Percentiles rank a stretch among this genome's conserved stretches.
Conservation (phyloP, 1,140 invertebrate species). For the Cotesia glomerata region DNA sequence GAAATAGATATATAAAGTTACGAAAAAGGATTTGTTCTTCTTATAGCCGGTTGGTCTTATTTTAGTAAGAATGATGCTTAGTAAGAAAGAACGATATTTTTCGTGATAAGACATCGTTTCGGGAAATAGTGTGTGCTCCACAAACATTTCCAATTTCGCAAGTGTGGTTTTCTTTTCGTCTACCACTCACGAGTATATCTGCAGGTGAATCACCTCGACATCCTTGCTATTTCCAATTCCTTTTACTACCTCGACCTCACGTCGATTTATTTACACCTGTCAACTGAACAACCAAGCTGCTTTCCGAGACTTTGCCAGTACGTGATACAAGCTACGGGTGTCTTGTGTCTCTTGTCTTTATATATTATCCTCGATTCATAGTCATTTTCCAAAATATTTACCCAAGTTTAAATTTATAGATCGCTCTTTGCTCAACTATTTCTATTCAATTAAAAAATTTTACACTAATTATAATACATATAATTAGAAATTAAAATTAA, state of each 20-base stretch:
- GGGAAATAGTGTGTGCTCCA: background rate
- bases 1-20: too few species aligned
- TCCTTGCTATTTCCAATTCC: constrained; percentile 15
- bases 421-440: too few species aligned
- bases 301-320: background rate
- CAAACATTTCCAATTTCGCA: constrained; percentile 34
- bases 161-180: constrained; percentile 28
- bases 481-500: too few species aligned
- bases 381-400: too few species aligned
- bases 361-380: too few species aligned
- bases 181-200: background rate
- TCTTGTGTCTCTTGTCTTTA: too few species aligned
- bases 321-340: background rate
- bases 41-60: background rate
- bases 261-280: constrained; percentile 1
- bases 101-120: constrained; percentile 10
- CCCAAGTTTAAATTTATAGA: too few species aligned
- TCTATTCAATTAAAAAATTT: too few species aligned
- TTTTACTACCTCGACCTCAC: background rate
- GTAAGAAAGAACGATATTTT: constrained; percentile 7
- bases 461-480: too few species aligned
- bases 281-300: background rate
- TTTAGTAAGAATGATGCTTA: background rate
- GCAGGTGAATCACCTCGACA: constrained; percentile 14
- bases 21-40: too few species aligned